Conservation (phyloP, 1,140 invertebrate genomes). For the Ceratina australensis region DNA sequence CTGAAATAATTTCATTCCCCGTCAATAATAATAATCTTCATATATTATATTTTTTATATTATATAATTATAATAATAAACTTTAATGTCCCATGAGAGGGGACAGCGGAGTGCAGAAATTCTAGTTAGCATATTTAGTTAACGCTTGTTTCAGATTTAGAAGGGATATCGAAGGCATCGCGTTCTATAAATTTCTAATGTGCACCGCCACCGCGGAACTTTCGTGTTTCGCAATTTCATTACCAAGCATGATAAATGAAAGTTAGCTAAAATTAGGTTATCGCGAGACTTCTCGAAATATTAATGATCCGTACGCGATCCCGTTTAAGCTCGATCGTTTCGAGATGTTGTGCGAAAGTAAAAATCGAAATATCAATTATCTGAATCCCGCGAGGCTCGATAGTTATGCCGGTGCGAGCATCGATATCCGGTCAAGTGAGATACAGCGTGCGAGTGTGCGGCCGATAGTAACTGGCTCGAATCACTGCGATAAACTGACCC, state of each 20-base stretch:
- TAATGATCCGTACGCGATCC: not conserved
- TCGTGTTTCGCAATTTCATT: conserved; percentile 9
- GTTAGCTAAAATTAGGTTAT: not conserved
- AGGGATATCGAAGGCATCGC: not conserved
- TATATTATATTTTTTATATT: too few species aligned
- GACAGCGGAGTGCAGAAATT: too few species aligned
- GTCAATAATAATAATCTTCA: too few species aligned
- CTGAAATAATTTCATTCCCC: too few species aligned
- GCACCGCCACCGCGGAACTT: not conserved
- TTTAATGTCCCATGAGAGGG: too few species aligned
- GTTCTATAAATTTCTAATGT: not conserved
- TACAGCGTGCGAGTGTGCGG: not conserved
- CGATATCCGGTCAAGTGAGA: not conserved
- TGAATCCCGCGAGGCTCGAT: not conserved
- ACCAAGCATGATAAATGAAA: conserved; percentile 4
- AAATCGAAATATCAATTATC: conserved; percentile 4
- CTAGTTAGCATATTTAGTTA: not conserved
- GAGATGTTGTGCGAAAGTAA: not conserved
- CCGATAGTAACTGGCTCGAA: not conserved
- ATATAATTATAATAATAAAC: too few species aligned
- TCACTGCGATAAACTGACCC: not conserved
- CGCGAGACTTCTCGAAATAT: not conserved
- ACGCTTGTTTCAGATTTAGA: not conserved
- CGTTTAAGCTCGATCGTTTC: not conserved
- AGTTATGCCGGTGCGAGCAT: not conserved